Conservation (phyloP, 2,113 vertebrate species). For the Callithrix jacchus region DNA sequence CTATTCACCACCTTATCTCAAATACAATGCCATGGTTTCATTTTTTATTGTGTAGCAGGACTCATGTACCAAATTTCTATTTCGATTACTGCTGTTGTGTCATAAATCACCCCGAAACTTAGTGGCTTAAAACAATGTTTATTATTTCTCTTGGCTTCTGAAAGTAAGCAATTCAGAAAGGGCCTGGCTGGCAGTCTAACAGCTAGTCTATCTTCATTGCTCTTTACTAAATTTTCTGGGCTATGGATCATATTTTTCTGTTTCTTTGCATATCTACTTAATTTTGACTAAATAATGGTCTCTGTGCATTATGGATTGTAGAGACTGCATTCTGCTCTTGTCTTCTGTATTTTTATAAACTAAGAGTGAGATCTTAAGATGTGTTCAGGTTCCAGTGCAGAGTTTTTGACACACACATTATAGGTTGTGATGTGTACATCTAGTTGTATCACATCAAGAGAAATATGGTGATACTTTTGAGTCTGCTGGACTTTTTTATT, state of each 20-base stretch:
- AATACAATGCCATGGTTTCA: not conserved
- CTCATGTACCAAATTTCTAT: not conserved
- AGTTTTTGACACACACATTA: not conserved
- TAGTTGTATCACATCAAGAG: not conserved
- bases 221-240: not conserved
- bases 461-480: not conserved
- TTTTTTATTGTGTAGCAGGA: not conserved
- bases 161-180: not conserved
- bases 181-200: not conserved
- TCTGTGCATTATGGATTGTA: not conserved
- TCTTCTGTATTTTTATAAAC: slow-evolving; percentile 12
- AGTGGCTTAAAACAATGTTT: not conserved
- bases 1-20: not conserved
- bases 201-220: not conserved
- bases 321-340: not conserved
- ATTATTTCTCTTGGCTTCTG: not conserved
- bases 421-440: not conserved
- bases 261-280: slow-evolving; percentile 5
- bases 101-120: not conserved
- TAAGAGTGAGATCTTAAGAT: not conserved
- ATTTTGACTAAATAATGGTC: not conserved
- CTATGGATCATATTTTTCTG: not conserved
- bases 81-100: not conserved
- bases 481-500: not conserved
- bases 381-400: not conserved